These are phyloP conservation scores for Epinephelus coioides DNA, from an alignment of 2,797 vertebrate genomes.

Conservation along the genomic window DNA sequence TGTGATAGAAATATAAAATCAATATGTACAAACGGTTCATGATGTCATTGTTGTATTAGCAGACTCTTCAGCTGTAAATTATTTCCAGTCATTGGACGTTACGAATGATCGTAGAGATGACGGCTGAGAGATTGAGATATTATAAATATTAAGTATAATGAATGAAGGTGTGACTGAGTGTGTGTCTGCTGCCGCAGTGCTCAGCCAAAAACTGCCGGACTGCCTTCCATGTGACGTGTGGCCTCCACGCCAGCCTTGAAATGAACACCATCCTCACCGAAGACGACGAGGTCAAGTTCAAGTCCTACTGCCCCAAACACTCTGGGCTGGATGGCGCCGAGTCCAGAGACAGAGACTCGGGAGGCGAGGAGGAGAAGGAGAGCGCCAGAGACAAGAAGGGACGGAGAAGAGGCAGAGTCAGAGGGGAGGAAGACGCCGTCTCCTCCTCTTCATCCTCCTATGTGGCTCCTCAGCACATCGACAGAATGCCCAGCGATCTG, in stretches of 20 bases:
- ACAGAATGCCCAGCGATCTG: conserved; percentile 16
- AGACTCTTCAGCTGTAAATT: no score
- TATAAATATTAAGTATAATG: no score
- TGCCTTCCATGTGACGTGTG: conserved; percentile 97
- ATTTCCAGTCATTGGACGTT: no score
- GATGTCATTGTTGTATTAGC: no score
- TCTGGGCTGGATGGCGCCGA: conserved; percentile 83
- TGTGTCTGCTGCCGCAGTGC: conserved; percentile 84
- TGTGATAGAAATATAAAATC: no score
- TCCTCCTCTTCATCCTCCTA: conserved; percentile 39
- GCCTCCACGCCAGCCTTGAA: conserved; percentile 91
- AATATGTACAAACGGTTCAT: no score
- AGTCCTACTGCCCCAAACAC: conserved; percentile 96
- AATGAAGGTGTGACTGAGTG: no score
- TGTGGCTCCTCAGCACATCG: conserved; percentile 36
- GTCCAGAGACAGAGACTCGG: conserved; percentile 65
- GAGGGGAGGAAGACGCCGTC: conserved; percentile 66
- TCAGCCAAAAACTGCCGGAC: conserved; percentile 97
- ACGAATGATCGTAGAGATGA: no score
- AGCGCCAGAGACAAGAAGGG: conserved; percentile 65
- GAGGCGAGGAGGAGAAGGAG: conserved; percentile 75
- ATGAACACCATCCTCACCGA: conserved; percentile 97
- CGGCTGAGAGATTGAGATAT: no score
- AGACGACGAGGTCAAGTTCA: conserved; percentile 98
- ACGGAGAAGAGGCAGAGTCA: conserved; percentile 72